These are phyloP conservation scores for Dreissena rostriformis DNA, from an alignment of 1,140 invertebrate genomes.

Conservation along the genomic window DNA sequence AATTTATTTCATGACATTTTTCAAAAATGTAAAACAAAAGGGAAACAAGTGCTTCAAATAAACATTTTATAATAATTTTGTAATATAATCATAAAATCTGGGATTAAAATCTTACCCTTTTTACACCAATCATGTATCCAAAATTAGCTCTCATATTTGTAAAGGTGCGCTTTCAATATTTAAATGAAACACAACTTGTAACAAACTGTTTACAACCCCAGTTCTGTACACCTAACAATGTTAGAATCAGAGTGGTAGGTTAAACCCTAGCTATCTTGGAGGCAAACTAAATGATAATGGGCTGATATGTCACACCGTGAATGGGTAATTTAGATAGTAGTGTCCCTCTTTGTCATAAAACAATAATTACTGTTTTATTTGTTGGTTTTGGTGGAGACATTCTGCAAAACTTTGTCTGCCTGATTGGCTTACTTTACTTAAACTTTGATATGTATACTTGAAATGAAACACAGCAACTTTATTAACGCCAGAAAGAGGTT, in stretches of 20 bases:
- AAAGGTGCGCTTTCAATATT: neutral
- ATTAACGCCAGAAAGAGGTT: neutral
- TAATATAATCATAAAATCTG: too few species aligned
- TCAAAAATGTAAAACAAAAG: too few species aligned
- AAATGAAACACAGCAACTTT: neutral
- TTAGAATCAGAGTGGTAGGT: slow-evolving; percentile 2
- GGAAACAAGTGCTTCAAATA: too few species aligned
- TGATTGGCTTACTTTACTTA: neutral
- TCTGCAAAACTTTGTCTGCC: neutral
- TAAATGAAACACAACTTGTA: neutral
- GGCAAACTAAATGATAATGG: slow-evolving; percentile 35
- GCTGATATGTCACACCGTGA: slow-evolving; percentile 19
- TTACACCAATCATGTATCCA: neutral
- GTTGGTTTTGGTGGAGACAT: neutral
- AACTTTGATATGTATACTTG: too few species aligned
- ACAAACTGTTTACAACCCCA: neutral
- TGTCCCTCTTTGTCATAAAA: slow-evolving; percentile 34
- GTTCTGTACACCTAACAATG: neutral
- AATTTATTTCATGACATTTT: too few species aligned
- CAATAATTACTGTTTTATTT: slow-evolving; percentile 7
- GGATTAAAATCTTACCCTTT: too few species aligned
- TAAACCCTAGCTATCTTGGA: slow-evolving; percentile 27
- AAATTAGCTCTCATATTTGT: neutral
- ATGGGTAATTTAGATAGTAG: slow-evolving; percentile 38
- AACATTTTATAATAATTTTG: too few species aligned